phyloP scores from a whole-genome alignment of 2,113 vertebrate genomes.

The Plecotus auritus region DNA sequence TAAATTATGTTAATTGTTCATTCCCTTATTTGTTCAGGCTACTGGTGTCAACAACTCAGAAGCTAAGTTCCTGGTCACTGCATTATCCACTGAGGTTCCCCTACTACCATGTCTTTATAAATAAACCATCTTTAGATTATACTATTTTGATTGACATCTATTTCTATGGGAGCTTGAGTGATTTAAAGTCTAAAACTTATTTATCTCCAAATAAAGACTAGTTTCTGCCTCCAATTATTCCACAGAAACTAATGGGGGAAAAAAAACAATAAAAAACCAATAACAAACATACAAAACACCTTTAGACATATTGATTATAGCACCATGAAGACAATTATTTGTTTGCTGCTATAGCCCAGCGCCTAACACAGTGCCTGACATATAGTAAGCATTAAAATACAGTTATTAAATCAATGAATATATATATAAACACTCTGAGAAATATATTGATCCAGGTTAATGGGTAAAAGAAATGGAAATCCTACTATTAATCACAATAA shows the following conservation, averaged over 20 bases:
- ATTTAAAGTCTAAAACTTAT: neutral
- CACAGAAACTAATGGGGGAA: neutral
- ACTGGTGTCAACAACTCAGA: neutral
- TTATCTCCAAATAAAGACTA: neutral
- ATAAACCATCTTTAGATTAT: neutral
- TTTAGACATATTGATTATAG: neutral
- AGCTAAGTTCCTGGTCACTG: neutral
- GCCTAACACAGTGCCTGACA: neutral
- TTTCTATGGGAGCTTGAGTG: neutral
- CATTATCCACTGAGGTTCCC: neutral
- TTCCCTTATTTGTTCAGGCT: neutral
- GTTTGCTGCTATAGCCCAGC: neutral
- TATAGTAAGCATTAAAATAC: neutral
- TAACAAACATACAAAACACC: neutral
- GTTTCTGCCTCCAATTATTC: neutral
- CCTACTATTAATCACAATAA: neutral
- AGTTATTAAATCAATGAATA: constrained; percentile 5
- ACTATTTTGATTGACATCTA: neutral
- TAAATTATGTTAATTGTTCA: neutral
- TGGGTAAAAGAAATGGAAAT: constrained; percentile 17
- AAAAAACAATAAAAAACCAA: too few species aligned
- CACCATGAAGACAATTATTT: neutral
- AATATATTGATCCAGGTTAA: neutral
- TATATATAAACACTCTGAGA: neutral
- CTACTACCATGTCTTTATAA: neutral